A percentile compares a stretch with the other conserved stretches of the same genome.
These are phyloP conservation scores for Rhineura floridana DNA, from an alignment of 2,113 vertebrate genomes.

Conservation along the genomic window DNA sequence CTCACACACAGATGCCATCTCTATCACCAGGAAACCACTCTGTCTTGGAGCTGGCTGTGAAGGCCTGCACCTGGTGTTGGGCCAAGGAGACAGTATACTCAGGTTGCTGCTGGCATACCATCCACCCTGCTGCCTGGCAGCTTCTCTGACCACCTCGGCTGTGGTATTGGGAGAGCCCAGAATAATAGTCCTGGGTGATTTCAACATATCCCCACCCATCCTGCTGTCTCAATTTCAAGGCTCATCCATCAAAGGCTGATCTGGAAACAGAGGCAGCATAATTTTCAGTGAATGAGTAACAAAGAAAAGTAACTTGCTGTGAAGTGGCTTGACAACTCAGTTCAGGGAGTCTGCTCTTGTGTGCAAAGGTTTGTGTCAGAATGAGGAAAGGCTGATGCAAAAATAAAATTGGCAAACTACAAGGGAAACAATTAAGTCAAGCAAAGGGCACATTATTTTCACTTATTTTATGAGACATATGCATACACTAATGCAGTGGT, in stretches of 20 bases:
- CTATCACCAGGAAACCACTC: no score
- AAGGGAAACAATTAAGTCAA: not conserved
- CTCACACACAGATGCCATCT: no score
- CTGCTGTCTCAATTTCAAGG: not conserved
- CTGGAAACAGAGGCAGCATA: not conserved
- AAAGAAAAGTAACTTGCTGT: not conserved
- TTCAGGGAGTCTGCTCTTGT: not conserved
- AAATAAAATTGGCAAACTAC: not conserved
- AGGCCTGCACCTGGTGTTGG: no score
- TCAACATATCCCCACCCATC: not conserved
- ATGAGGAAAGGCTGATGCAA: not conserved
- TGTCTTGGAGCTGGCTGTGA: no score
- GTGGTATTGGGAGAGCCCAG: no score
- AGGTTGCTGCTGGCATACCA: no score
- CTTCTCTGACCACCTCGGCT: no score
- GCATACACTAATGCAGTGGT: no score
- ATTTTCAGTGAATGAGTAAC: not conserved
- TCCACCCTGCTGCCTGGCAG: no score
- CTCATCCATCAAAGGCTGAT: not conserved
- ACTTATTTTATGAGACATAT: constrained; percentile 21
- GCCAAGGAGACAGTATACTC: no score
- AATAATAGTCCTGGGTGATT: no score
- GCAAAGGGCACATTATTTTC: constrained; percentile 19
- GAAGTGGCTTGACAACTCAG: not conserved
- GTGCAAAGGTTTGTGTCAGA: not conserved